These are phyloP conservation scores for Patella caerulea DNA, from an alignment of 2,888 invertebrate genomes.

Conservation along the genomic window DNA sequence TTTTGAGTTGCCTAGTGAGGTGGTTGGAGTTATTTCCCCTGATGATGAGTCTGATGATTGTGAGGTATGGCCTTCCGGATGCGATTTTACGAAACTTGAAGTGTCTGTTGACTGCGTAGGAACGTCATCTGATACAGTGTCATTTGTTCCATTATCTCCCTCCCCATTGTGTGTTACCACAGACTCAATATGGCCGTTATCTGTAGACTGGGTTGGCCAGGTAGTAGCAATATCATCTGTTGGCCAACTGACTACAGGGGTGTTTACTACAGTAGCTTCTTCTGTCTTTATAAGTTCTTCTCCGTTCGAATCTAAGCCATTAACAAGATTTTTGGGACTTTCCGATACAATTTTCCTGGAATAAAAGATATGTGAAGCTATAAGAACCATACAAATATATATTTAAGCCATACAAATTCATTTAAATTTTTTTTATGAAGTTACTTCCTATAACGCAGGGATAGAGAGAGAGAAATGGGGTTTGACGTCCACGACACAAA, in stretches of 20 bases:
- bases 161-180: neutral
- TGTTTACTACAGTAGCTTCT: neutral
- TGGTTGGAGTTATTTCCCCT: neutral
- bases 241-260: neutral
- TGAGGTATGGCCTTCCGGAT: neutral
- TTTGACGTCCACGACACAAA: too few species aligned
- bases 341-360: constrained; percentile 63
- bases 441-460: too few species aligned
- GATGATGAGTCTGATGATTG: neutral
- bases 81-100: neutral
- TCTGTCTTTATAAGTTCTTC: neutral
- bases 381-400: neutral
- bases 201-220: neutral
- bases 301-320: constrained; percentile 60
- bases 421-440: neutral
- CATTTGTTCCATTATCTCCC: neutral
- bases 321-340: constrained; percentile 49
- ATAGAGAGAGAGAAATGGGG: too few species aligned
- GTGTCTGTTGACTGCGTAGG: neutral
- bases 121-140: neutral
- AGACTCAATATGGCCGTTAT: neutral
- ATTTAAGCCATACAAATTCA: neutral
- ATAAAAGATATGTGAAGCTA: neutral
- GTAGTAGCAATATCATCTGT: neutral
- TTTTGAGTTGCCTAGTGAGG: neutral